Percentiles rank a stretch among this genome's conserved stretches.
phyloP scores from a whole-genome alignment of 2,797 vertebrate species.

The Coranthus polyacanthus region DNA sequence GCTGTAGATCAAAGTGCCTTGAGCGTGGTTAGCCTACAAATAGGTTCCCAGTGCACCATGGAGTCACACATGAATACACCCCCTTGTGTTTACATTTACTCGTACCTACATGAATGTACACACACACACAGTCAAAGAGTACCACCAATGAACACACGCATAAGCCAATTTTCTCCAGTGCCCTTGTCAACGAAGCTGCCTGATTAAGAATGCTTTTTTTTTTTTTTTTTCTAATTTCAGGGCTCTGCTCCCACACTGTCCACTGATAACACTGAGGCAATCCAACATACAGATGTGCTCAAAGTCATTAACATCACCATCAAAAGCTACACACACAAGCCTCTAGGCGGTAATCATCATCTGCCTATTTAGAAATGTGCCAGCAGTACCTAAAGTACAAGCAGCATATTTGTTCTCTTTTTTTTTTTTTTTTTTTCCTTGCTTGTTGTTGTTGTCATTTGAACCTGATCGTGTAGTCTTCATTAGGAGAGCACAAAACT shows the following conservation, averaged over 20 bases:
- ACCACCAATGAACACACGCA: conserved; percentile 14
- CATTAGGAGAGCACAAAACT: conserved; percentile 64
- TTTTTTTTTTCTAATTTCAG: too few relatives aligned
- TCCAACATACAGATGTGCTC: conserved; percentile 54
- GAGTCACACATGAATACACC: conserved; percentile 52
- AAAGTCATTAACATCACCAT: conserved; percentile 61
- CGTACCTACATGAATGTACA: neutral
- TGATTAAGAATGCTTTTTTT: conserved; percentile 56
- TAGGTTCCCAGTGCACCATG: conserved; percentile 49
- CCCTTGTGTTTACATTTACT: neutral
- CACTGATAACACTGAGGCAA: conserved; percentile 36
- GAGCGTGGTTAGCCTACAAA: conserved; percentile 73
- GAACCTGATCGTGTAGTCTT: conserved; percentile 67
- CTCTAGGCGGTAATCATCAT: conserved; percentile 44
- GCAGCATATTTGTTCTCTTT: conserved; percentile 56
- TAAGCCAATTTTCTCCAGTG: too few relatives aligned
- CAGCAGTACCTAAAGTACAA: conserved; percentile 46
- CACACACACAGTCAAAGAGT: conserved; percentile 8
- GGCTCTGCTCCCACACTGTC: conserved; percentile 35
- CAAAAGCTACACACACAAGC: conserved; percentile 45
- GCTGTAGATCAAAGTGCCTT: conserved; percentile 75
- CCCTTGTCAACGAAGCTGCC: conserved; percentile 44
- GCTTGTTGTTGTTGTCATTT: conserved; percentile 69
- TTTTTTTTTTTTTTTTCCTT: conserved; percentile 31
- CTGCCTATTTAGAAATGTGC: conserved; percentile 51